phyloP scores from a whole-genome alignment of 1,140 invertebrate species.

The Macrocentrus cingulum region DNA sequence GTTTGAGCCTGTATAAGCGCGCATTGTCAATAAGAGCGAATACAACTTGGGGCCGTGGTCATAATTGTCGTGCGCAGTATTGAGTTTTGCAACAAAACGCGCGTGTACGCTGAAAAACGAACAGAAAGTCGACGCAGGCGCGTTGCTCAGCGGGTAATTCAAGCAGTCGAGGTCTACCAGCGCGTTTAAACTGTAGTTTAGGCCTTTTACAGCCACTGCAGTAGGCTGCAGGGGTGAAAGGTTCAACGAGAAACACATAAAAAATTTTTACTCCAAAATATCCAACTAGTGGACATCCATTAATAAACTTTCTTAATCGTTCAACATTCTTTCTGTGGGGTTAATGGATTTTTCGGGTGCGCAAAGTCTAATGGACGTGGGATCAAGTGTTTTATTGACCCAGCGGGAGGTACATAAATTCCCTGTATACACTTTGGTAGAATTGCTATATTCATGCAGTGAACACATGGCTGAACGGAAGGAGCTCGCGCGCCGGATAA shows the following conservation, averaged over 20 bases:
- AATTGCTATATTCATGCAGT: not conserved
- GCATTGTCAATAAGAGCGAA: not conserved
- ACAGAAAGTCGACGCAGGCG: slow-evolving; percentile 8
- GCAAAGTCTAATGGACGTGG: not conserved
- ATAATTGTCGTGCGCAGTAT: slow-evolving; percentile 16
- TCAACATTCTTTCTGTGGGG: too few species aligned
- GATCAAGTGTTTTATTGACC: not conserved
- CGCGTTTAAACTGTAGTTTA: not conserved
- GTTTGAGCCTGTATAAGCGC: slow-evolving; percentile 14
- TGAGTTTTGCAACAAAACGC: too few species aligned
- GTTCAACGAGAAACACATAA: not conserved
- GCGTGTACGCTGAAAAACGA: not conserved
- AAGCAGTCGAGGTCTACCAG: slow-evolving; percentile 6
- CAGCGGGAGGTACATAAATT: not conserved
- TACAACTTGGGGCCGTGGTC: not conserved
- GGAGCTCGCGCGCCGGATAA: too few species aligned
- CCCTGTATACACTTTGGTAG: not conserved
- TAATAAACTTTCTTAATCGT: too few species aligned
- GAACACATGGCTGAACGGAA: not conserved
- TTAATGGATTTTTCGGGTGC: slow-evolving; percentile 15
- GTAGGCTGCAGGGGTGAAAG: slow-evolving; percentile 22
- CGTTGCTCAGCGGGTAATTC: slow-evolving; percentile 12
- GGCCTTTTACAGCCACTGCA: not conserved
- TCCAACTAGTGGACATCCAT: too few species aligned
- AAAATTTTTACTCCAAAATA: too few species aligned